phyloP scores from a whole-genome alignment of 2,797 vertebrate genomes.

The Sebastes dallii region DNA sequence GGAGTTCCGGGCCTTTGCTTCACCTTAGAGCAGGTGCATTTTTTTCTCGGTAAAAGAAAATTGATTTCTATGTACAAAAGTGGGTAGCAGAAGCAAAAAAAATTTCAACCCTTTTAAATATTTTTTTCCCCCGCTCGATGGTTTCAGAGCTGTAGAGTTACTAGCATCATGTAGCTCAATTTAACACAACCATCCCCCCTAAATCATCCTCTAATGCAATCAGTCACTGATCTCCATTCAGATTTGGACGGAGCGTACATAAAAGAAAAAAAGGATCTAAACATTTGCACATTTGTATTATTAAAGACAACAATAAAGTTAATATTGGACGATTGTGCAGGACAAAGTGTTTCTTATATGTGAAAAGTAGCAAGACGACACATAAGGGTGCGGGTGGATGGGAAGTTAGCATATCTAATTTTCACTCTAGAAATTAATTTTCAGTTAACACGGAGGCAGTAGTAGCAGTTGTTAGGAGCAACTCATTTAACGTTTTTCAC shows the following conservation, averaged over 20 bases:
- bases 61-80: background rate
- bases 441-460: background rate
- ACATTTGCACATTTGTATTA: too few species aligned
- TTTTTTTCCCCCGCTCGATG: background rate
- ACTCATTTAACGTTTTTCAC: background rate
- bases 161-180: background rate
- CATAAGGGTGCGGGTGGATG: background rate
- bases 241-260: fast-evolving
- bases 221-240: background rate
- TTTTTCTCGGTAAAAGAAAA: background rate
- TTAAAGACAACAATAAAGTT: too few species aligned
- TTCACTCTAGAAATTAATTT: background rate
- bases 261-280: too few species aligned
- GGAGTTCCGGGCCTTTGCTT: background rate
- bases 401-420: fast-evolving
- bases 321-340: too few species aligned
- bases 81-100: background rate
- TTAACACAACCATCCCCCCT: background rate
- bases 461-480: background rate
- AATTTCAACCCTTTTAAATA: background rate
- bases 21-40: background rate
- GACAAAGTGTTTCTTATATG: background rate
- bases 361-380: background rate
- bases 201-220: background rate
- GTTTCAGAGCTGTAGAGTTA: background rate